These are phyloP conservation scores for Lonchura striata DNA, from an alignment of 2,113 vertebrate species.

Conservation along the genomic window DNA sequence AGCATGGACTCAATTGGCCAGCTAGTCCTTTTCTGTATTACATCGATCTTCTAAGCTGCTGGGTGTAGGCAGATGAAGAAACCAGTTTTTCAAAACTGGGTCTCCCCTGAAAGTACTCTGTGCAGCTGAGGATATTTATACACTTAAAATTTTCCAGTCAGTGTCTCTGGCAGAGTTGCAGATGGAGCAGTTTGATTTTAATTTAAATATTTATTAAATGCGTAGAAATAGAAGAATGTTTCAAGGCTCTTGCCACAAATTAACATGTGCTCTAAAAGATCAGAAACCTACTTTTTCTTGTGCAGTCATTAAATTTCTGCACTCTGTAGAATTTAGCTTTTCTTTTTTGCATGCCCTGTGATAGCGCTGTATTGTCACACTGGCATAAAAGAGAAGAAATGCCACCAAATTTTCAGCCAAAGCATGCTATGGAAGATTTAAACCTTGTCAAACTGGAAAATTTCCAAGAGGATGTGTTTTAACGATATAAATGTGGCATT, in stretches of 20 bases:
- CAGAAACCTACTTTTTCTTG: not conserved
- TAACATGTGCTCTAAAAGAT: fast-evolving
- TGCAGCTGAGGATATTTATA: not conserved
- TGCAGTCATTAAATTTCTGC: not conserved
- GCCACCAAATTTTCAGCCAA: not conserved
- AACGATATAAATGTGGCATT: not conserved
- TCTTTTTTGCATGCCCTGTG: not conserved
- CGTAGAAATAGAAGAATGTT: not conserved
- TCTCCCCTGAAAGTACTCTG: not conserved
- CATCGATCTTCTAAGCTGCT: not conserved
- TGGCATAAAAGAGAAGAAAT: not conserved
- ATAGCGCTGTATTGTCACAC: not conserved
- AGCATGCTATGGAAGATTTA: not conserved
- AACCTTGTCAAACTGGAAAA: not conserved
- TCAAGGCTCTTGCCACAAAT: not conserved
- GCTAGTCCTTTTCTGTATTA: not conserved
- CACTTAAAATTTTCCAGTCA: not conserved
- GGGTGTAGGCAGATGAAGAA: not conserved
- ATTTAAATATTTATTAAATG: not conserved
- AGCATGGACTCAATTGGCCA: not conserved
- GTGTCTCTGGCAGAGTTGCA: not conserved
- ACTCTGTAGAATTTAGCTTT: not conserved
- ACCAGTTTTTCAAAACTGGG: not conserved
- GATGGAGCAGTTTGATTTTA: not conserved
- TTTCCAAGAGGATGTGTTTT: not conserved